Evolutionary conservation across 2,113 vertebrate genomes (phyloP).

Genomic region (Nothoprocta perdicaria): DNA sequence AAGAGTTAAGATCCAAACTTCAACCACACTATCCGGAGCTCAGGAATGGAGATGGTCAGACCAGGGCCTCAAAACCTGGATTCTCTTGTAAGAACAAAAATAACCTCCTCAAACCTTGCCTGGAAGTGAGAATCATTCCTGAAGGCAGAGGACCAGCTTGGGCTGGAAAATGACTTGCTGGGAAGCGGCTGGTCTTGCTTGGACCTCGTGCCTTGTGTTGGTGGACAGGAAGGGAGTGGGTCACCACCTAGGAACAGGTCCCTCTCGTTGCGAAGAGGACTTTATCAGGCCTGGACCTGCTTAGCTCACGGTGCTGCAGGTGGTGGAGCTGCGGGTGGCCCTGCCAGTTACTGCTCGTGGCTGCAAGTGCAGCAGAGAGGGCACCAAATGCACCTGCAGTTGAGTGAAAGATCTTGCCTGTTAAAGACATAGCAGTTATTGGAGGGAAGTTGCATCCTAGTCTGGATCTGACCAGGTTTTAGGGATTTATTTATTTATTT

Average conservation of each 20-base stretch:
- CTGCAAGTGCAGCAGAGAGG: not conserved
- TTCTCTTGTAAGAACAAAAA: not conserved
- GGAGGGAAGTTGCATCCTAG: not conserved
- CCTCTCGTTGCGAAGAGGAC: not conserved
- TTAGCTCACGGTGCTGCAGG: accelerated
- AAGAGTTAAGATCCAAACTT: too few relatives aligned
- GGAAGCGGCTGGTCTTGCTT: not conserved
- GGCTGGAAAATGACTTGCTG: not conserved
- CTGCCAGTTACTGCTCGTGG: accelerated
- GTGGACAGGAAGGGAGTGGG: accelerated
- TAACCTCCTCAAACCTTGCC: not conserved
- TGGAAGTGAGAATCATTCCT: not conserved
- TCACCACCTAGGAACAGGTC: not conserved
- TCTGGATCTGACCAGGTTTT: too few relatives aligned
- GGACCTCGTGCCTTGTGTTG: not conserved
- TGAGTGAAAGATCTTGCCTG: not conserved
- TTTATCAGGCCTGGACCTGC: not conserved
- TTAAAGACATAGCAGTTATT: not conserved
- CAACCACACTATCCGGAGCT: too few relatives aligned
- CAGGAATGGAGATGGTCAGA: not conserved
- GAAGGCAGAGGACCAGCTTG: not conserved
- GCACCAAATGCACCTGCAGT: not conserved
- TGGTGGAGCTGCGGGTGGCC: not conserved
- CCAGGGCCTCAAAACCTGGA: not conserved
- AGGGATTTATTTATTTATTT: too few relatives aligned